Evolutionary conservation across 2,113 vertebrate species (phyloP), one percentile per base, ranked within the genome.

Genomic region (Callipepla californica): DNA sequence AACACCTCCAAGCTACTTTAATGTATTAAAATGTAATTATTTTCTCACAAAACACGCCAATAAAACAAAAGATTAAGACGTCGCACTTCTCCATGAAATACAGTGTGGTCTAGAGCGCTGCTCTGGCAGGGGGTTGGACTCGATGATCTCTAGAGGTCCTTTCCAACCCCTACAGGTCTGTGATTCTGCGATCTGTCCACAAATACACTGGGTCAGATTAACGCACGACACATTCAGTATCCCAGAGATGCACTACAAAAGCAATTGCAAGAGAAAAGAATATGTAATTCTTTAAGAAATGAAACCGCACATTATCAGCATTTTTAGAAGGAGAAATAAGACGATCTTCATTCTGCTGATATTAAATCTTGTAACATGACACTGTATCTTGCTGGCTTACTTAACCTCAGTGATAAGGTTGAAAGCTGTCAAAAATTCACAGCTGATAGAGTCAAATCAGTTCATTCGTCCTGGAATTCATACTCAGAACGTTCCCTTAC

Each of bases 51-150:
- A 90, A 58, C 32, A 26, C 30, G 50, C 44, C 82, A 85, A 59
- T 51, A 70, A 82, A 95, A 92, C 13, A 87, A 72, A 79, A 90
- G 68, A 91, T 88, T 69, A 78, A 93, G 63, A 78, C 16, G 73
- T 42, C 57, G 4, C 40, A 87, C 79, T 94, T 94, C 75, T 67
- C 85, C 66, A 66, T 28, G 62, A 91, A 76, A 86, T 67, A 88
- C 4, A 45, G n/a, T 9, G 72, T 12, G 40, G 40, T 40, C 11
- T 40, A 40, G 40, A 12, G 40, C 11, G 40, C 40, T 40, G 40
- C 40, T 40, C 11, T 40, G 40, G 40, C 40, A 40, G 40, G 40
- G 40, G 40, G 11, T 40, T 40, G 40, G 40, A 40, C 40, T 40
- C 12, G 40, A 40, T 40, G 40, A 40, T 40, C 40, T 40, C 40